Evolutionary conservation across 1,140 invertebrate genomes (phyloP), one percentile per base, ranked within the genome.

Genomic region (Tetramorium parvispinum): DNA sequence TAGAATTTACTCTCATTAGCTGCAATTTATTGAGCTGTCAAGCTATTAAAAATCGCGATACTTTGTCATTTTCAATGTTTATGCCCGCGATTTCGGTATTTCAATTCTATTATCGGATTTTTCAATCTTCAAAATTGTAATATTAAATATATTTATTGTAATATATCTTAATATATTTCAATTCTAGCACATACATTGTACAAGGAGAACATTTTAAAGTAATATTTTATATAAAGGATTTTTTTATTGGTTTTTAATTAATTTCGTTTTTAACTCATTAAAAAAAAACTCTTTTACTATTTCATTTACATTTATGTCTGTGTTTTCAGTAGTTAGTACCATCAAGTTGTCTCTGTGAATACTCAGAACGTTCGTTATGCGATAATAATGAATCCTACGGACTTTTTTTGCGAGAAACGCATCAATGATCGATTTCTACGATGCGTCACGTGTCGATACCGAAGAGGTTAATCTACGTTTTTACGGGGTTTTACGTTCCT

Each of bases 381-480:
- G 66, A 73, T 43, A 46, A 32, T 63, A 24, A 16, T 21, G 37
- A 49, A 49, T 75, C 4, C 10, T 27, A 71, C 0, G 53, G 0
- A 18, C 8, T 73, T 59, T 70, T 53, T 59, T 59, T 32, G 7
- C 53, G 51, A 32, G 24, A 59, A 37, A 37, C 18, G 16, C 46
- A 46, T 37, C 40, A 24, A 59, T 27, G 37, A 37, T 24, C 53
- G n/a, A 55, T 85, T 66, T 53, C 49, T 16, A 61, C n/a, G 37
- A 65, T 85, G 24, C 55, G 18, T 51, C 11, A 21, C 24, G 71
- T 10, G n/a, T 40, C 24, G 18, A 16, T 73, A 49, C 37, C 40
- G 66, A 75, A 46, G 40, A 18, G 53, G 68, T 73, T 73, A 73
- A 83, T 83, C 53, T 59, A 49, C 68, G 79, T 83, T 83, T 83